Percentiles rank a stretch among this genome's conserved stretches.
Evolutionary conservation across 1,140 invertebrate genomes (phyloP).

Genomic region (Drosophila subpulchrella): DNA sequence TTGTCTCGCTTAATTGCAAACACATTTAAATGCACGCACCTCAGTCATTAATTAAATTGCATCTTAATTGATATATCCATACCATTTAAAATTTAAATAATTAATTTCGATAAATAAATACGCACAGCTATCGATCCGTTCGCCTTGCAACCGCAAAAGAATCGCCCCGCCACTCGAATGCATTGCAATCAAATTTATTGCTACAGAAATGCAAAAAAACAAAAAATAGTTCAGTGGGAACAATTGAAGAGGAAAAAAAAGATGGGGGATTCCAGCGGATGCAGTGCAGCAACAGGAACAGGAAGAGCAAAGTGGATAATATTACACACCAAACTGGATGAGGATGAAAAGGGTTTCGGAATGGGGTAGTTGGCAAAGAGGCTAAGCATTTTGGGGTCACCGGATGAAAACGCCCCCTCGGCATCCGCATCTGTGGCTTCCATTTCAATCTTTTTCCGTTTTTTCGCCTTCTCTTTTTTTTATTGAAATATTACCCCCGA

Average conservation of each 20-base stretch:
- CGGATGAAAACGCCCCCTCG: conserved; percentile 21
- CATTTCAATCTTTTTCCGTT: conserved; percentile 31
- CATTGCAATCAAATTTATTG: conserved; percentile 70
- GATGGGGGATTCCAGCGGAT: conserved; percentile 28
- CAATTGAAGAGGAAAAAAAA: conserved; percentile 37
- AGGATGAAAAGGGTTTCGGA: conserved; percentile 2
- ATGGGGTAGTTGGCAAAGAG: background rate
- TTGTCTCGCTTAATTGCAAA: conserved; percentile 5
- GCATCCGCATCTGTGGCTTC: conserved; percentile 42
- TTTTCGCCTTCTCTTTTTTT: conserved; percentile 16
- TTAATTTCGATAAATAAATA: conserved; percentile 30
- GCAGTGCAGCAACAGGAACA: conserved; percentile 70
- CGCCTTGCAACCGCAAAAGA: conserved; percentile 35
- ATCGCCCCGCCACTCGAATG: conserved; percentile 48
- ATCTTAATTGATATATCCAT: conserved; percentile 35
- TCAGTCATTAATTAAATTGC: conserved; percentile 23
- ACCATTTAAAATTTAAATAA: conserved; percentile 40
- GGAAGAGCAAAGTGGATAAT: conserved; percentile 71
- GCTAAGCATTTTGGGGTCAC: conserved; percentile 60
- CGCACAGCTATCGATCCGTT: conserved; percentile 22
- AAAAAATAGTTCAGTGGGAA: conserved; percentile 17
- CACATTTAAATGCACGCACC: conserved; percentile 4
- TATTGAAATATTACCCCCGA: conserved; percentile 65
- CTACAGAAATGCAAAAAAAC: conserved; percentile 30
- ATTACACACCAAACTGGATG: conserved; percentile 44